Evolutionary conservation across 1,140 invertebrate genomes (phyloP).

Genomic region (Calosoma granatense): DNA sequence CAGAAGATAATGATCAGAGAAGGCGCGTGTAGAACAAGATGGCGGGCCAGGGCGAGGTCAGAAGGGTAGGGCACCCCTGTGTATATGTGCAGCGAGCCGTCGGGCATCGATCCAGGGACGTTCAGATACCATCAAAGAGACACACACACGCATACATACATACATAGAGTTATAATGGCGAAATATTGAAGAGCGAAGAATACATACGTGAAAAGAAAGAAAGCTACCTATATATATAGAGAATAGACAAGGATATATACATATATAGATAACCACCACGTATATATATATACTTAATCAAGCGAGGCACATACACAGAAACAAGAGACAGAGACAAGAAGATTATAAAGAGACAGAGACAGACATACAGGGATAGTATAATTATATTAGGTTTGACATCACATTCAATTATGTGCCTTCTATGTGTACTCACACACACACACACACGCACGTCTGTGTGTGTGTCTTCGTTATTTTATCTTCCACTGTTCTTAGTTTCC

Average conservation of each 20-base stretch:
- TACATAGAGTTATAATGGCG: too few relatives aligned
- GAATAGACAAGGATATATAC: too few relatives aligned
- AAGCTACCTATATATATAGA: too few relatives aligned
- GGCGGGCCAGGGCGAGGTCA: not conserved
- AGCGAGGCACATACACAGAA: not conserved
- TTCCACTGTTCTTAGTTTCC: not conserved
- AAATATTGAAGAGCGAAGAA: too few relatives aligned
- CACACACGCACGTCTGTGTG: too few relatives aligned
- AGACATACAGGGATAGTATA: not conserved
- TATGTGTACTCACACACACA: too few relatives aligned
- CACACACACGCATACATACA: too few relatives aligned
- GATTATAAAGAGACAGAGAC: not conserved
- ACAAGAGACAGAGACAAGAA: not conserved
- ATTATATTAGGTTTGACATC: slow-evolving; percentile 5
- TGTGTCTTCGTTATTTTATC: too few relatives aligned
- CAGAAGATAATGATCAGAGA: slow-evolving; percentile 2
- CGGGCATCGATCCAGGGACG: not conserved
- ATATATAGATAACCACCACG: too few relatives aligned
- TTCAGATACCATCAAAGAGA: not conserved
- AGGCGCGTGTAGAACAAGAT: slow-evolving; percentile 2
- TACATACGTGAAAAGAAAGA: too few relatives aligned
- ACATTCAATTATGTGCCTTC: slow-evolving; percentile 6
- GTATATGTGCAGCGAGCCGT: too few relatives aligned
- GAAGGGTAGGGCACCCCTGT: not conserved
- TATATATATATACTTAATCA: too few relatives aligned